Percentiles rank a stretch among this genome's conserved stretches.
Evolutionary conservation across 2,888 invertebrate genomes (phyloP).

Genomic region (Ormyrus labotus): DNA sequence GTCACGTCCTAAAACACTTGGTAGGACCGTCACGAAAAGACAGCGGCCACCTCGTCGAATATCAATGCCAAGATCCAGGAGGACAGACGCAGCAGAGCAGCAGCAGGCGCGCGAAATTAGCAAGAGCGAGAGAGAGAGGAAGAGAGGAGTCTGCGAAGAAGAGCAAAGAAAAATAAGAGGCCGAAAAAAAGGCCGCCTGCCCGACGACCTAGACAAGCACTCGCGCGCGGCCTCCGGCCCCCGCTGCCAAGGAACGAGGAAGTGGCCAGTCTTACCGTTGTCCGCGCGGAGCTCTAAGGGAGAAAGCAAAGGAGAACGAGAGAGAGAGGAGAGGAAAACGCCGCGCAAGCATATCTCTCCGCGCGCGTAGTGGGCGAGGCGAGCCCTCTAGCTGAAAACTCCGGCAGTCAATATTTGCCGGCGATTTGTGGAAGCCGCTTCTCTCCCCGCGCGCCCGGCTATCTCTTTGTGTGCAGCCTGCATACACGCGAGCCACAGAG

Average conservation of each 20-base stretch:
- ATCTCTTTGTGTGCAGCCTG: slow-evolving; percentile 4
- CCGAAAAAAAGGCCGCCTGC: background rate
- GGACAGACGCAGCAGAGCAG: no score
- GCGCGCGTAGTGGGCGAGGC: slow-evolving; percentile 11
- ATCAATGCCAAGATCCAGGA: no score
- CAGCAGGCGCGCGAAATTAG: no score
- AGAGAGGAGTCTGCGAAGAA: background rate
- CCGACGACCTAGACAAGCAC: slow-evolving; percentile 1
- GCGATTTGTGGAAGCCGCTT: slow-evolving; percentile 58
- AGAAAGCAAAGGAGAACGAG: no score
- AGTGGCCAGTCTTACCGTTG: background rate
- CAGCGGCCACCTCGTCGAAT: no score
- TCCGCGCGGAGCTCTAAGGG: background rate
- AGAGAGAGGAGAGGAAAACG: no score
- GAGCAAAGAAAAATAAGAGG: background rate
- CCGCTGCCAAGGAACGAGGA: background rate
- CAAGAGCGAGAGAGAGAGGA: no score
- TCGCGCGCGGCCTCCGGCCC: background rate
- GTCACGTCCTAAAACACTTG: no score
- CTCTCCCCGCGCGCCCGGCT: background rate
- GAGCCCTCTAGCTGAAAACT: slow-evolving; percentile 54
- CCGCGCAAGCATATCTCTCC: no score
- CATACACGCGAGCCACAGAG: no score
- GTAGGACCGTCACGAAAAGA: no score
- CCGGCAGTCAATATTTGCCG: slow-evolving; percentile 63